These are phyloP conservation scores for Thermophis baileyi DNA, from an alignment of 2,113 vertebrate genomes.

Conservation along the genomic window DNA sequence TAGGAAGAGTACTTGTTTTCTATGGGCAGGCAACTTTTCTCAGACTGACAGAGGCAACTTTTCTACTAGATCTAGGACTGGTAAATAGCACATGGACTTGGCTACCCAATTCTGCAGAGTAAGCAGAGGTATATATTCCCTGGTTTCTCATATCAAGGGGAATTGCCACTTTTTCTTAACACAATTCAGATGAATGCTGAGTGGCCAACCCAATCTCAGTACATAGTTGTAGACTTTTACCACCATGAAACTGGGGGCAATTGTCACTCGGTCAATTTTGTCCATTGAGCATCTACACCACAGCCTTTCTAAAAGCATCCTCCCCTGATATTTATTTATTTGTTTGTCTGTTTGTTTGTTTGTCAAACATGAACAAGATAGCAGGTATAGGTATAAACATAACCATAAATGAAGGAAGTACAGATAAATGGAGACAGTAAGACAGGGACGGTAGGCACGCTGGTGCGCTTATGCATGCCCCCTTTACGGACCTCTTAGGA, in stretches of 20 bases:
- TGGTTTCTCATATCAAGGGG: background rate
- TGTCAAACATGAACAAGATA: too few species aligned
- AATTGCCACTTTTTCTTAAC: background rate
- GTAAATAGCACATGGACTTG: background rate
- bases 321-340: background rate
- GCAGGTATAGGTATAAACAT: too few species aligned
- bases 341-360: too few species aligned
- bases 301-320: background rate
- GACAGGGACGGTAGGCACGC: too few species aligned
- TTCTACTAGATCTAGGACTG: background rate
- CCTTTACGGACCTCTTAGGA: too few species aligned
- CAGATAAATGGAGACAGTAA: too few species aligned
- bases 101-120: background rate
- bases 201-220: background rate
- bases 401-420: too few species aligned
- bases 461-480: too few species aligned
- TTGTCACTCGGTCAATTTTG: background rate
- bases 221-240: background rate
- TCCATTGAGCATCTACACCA: background rate
- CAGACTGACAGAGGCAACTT: background rate
- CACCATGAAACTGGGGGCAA: background rate
- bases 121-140: background rate
- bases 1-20: background rate
- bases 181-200: background rate
- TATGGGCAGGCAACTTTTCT: background rate